Base-by-base conservation (phyloP, 2,888 invertebrate genomes). In the Cyaniris semiargus region DNA sequence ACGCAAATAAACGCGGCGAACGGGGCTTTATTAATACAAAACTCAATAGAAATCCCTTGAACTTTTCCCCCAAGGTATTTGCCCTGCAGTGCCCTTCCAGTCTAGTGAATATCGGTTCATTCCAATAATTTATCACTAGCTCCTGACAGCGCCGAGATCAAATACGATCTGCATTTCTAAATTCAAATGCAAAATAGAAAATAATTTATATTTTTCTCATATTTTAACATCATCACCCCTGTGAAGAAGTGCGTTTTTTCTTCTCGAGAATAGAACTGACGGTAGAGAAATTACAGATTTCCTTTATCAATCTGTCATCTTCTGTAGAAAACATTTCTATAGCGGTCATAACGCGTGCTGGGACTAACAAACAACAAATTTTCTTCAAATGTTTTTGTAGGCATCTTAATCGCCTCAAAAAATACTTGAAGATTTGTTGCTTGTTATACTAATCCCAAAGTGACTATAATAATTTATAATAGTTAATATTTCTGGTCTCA, bases 61-160 rank as follows among this genome's bases (percentile, higher is more conserved):
- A 18, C 58, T 58, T 72, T 58, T 58, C 34, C 72, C 71, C 38
- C 48, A 60, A 38, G 77, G 72, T 72, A 77, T 77, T 76, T 76
- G 71, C 71, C 44, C 58, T 18, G 56, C 77, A 71, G 72, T 60
- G 15, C 58, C 72, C 58, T 77, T 71, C 58, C 77, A 77, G 77
- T 77, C 77, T 72, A 44, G 77, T 27, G 58, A 77, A 58, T 56
- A 77, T 72, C 58, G 44, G 72, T 58, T 72, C 76, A 38, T 71
- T 76, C 27, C 13, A 44, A 38, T 44, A 72, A 77, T 77, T 72
- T 72, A 72, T 77, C 34, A 34, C 71, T 53, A 74, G 74, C 77
- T 56, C 34, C 76, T 76, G 76, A 66, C 66, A 44, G 21, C 75
- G 34, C 13, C 8, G 18, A 66, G 44, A 66, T 66, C 66, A 66